Base-by-base conservation (phyloP, 2,888 invertebrate genomes). In the Griposia aprilina region DNA sequence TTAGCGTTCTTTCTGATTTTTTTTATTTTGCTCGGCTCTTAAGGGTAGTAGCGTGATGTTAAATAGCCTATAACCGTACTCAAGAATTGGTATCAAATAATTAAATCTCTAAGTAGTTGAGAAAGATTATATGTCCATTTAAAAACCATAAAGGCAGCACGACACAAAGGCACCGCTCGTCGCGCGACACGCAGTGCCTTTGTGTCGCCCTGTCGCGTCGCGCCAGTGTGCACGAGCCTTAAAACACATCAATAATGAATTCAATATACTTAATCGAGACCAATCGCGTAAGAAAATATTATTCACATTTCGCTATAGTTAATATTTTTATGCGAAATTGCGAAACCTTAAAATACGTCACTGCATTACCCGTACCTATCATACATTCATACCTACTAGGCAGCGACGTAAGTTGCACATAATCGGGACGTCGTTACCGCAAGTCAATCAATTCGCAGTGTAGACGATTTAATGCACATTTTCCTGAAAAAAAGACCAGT, bases 251-350 rank as follows among this genome's bases (percentile, higher is more conserved):
- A 2, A 17, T 10, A 26, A 10, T 6, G 0, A 60, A 52, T 52
- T 23, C 11, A 50, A 26, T 23, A 70, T 60, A 45, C 23, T 30
- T n/a, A 30, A 70, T 62, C n/a, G 26, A 70, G 17, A 62, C 48
- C 23, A 71, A 50, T 50, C 17, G 26, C 5, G 26, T 55, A 36
- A 62, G 62, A 71, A 80, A 71, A 48, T 76, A 45, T 3, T n/a
- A n/a, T 59, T 73, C n/a, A 36, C 20, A 30, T 75, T 75, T 45
- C 30, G 1, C 5, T 69, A 17, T 11, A 59, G 11, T 11, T 23
- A 23, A 11, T 50, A 50, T 26, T 30, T 30, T 30, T 50, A 48
- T 65, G 63, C 26, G 17, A 65, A 65, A 76, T 50, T 50, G 41
- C 26, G n/a, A 45, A 52, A 66, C 15, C 15, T 26, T 30, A 20